Percentiles rank a stretch among this genome's conserved stretches.
These are phyloP conservation scores for Dolichotis patagonum DNA, from an alignment of 2,113 vertebrate genomes.

Conservation along the genomic window DNA sequence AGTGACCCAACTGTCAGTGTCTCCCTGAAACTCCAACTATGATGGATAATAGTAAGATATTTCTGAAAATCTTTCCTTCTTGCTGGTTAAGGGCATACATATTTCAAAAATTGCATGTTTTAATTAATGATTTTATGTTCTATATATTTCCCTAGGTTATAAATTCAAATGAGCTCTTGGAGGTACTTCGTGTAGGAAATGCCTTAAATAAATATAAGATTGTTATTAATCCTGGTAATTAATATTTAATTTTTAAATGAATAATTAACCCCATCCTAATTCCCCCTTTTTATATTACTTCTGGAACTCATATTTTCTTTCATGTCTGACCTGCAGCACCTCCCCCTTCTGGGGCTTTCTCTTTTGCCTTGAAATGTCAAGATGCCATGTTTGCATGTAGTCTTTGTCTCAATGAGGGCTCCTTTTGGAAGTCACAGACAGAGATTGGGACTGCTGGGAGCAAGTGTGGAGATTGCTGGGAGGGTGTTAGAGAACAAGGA, in stretches of 20 bases:
- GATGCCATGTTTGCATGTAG: not conserved
- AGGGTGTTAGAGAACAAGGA: not conserved
- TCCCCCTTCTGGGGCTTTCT: not conserved
- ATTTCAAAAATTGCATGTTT: constrained; percentile 67
- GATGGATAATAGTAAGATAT: not conserved
- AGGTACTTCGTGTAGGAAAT: constrained; percentile 44
- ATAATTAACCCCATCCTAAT: constrained; percentile 61
- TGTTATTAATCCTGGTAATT: constrained; percentile 74
- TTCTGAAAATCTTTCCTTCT: not conserved
- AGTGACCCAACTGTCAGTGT: not conserved
- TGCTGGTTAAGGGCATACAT: constrained; percentile 48
- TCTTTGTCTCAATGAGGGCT: not conserved
- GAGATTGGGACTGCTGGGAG: not conserved
- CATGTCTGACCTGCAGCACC: not conserved
- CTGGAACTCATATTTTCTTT: not conserved
- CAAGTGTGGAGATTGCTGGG: not conserved
- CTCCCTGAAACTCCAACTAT: not conserved
- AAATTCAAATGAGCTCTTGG: constrained; percentile 66
- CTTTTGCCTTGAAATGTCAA: constrained; percentile 51
- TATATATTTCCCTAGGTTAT: constrained; percentile 63
- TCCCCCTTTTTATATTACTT: not conserved
- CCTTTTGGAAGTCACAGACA: not conserved
- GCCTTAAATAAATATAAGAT: constrained; percentile 60
- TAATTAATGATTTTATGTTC: constrained; percentile 77
- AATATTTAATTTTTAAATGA: constrained; percentile 72